A percentile compares a stretch with the other conserved stretches of the same genome.
phyloP scores from a whole-genome alignment of 2,888 invertebrate species.

The Trichacis sp. region DNA sequence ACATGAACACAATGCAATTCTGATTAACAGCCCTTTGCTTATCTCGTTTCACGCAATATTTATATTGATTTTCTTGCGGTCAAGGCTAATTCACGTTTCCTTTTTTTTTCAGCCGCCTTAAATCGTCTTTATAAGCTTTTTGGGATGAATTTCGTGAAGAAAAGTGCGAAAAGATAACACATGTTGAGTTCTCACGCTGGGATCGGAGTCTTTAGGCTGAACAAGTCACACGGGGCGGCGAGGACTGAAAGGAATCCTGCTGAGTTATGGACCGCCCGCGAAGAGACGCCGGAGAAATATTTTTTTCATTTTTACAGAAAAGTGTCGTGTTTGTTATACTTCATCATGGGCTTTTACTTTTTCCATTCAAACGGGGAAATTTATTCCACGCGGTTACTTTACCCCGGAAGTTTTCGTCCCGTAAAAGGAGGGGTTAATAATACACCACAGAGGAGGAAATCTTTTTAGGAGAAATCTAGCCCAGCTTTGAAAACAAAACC shows the following conservation, averaged over 20 bases:
- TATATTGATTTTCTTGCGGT: too few species aligned
- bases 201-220: neutral
- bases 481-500: too few species aligned
- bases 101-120: too few species aligned
- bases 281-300: slow-evolving; percentile 13
- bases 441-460: neutral
- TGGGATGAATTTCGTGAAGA: too few species aligned
- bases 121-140: too few species aligned
- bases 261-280: slow-evolving; percentile 29
- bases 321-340: slow-evolving; percentile 13
- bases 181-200: slow-evolving; percentile 11
- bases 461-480: too few species aligned
- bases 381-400: neutral
- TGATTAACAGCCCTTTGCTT: too few species aligned
- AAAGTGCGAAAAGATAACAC: neutral
- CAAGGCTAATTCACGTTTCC: too few species aligned
- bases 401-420: neutral
- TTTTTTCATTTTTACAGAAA: slow-evolving; percentile 22
- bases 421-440: neutral
- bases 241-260: slow-evolving; percentile 25
- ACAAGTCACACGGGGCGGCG: slow-evolving; percentile 18
- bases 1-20: too few species aligned
- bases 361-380: slow-evolving; percentile 2
- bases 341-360: slow-evolving; percentile 11
- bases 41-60: too few species aligned